Base-by-base conservation (phyloP, 2,113 vertebrate genomes). In the Elachura formosa region DNA sequence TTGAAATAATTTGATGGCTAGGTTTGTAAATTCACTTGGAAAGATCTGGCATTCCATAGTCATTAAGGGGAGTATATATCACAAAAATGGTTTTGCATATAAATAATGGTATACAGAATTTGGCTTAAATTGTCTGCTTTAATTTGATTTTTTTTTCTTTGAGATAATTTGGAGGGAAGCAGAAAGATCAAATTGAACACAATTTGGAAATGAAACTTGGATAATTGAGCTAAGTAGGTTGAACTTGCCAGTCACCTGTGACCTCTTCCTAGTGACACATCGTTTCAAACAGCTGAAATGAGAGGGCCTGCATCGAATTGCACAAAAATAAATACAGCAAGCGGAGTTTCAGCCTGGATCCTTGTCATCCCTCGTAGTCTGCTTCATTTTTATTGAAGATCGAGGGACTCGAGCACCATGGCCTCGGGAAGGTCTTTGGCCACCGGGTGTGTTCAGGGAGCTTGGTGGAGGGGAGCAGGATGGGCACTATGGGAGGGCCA, bases 131-230 rank as follows among this genome's bases (percentile, higher is more conserved):
- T 96, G 92, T 97, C 94, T 90, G 67, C 34, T 97, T 96, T 82
- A 77, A 38, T 83, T 96, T 87, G 66, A 84, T 78, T 82, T 94
- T 96, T 88, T 91, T 83, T 68, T 58, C 79, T 86, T 73, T 75
- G 26, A 88, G 55, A 84, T 88, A 90, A 93, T 95, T 96, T 93
- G 86, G 64, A 96, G 71, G 52, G 78, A 96, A 84, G 93, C 82
- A 96, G 78, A 73, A 95, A 95, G 95, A 96, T 96, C 66, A 96
- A 96, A 96, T 75, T 96, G 94, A 97, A 94, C 75, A 92, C 94
- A 96, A 96, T 97, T 97, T 97, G 87, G 91, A 96, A 97, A 97
- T 90, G 96, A 96, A 98, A 97, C 88, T 94, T 96, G 96, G 89
- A 93, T 96, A 97, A 98, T 96, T 97, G 97, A 96, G 89, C 94